phyloP scores from a whole-genome alignment of 2,113 vertebrate species.

The Daubentonia madagascariensis region DNA sequence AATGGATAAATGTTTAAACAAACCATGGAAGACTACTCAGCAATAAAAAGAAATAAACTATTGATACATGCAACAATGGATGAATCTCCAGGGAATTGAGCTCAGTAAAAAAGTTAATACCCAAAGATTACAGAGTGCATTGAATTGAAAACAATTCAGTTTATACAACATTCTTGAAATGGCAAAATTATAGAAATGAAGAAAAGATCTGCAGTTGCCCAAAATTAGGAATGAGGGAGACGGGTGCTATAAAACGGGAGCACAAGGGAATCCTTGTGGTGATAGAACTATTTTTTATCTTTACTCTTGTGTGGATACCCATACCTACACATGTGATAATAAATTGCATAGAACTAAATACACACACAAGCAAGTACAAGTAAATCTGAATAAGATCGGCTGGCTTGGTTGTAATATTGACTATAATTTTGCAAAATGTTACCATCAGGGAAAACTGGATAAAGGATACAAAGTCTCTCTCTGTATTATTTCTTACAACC shows the following conservation, averaged over 20 bases:
- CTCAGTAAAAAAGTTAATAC: not conserved
- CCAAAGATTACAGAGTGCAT: not conserved
- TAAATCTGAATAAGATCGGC: not conserved
- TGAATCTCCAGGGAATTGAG: not conserved
- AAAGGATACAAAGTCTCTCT: not conserved
- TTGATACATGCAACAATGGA: not conserved
- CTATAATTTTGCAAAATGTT: not conserved
- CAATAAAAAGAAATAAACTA: not conserved
- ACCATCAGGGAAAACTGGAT: not conserved
- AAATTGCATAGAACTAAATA: not conserved
- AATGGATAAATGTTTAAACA: not conserved
- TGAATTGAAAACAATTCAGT: not conserved
- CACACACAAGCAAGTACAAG: not conserved
- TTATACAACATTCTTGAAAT: not conserved
- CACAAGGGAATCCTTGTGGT: not conserved
- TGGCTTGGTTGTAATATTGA: not conserved
- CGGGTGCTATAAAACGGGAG: not conserved
- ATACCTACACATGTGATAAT: not conserved
- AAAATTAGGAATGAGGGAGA: not conserved
- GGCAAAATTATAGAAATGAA: not conserved
- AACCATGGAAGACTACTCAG: not conserved
- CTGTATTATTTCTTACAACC: not conserved
- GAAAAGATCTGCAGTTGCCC: not conserved
- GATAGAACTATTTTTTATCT: not conserved
- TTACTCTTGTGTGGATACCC: not conserved